Conservation (phyloP, 2,797 vertebrate genomes). For the Selene dorsalis region DNA sequence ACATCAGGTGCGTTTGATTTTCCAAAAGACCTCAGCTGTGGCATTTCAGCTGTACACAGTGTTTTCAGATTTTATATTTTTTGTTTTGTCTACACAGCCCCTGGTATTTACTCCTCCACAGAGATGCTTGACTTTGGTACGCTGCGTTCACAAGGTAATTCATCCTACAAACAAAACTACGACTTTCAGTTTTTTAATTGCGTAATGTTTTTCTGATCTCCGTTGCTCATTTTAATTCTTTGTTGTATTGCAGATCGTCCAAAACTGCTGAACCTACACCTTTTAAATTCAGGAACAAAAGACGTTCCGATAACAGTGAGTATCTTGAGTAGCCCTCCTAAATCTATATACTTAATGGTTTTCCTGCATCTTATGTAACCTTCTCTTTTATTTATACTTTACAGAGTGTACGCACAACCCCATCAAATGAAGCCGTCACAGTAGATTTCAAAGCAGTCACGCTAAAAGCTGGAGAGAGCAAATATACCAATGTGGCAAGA, state of each 20-base stretch:
- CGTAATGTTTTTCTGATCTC: neutral
- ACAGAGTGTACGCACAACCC: slow-evolving; percentile 95
- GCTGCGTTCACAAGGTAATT: slow-evolving; percentile 94
- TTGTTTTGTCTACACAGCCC: slow-evolving; percentile 82
- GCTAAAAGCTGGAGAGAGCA: slow-evolving; percentile 95
- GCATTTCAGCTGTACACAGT: neutral
- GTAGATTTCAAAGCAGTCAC: slow-evolving; percentile 97
- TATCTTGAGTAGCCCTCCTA: slow-evolving; percentile 24
- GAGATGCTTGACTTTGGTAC: slow-evolving; percentile 99
- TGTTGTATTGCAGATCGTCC: slow-evolving; percentile 89
- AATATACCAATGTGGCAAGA: slow-evolving; percentile 99
- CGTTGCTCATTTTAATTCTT: neutral
- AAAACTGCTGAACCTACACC: slow-evolving; percentile 97
- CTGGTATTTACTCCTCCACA: slow-evolving; percentile 98
- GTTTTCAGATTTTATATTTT: too few species aligned
- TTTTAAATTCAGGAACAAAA: slow-evolving; percentile 99
- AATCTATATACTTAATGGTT: neutral
- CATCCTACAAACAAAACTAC: neutral
- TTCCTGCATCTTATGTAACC: neutral
- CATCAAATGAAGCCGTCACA: slow-evolving; percentile 94
- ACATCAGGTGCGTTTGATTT: slow-evolving; percentile 89
- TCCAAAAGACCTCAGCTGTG: neutral
- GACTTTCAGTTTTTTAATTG: neutral
- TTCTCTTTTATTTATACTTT: slow-evolving; percentile 46
- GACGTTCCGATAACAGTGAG: slow-evolving; percentile 98